phyloP scores from a whole-genome alignment of 1,140 invertebrate species.

The Olivierus martensii region DNA sequence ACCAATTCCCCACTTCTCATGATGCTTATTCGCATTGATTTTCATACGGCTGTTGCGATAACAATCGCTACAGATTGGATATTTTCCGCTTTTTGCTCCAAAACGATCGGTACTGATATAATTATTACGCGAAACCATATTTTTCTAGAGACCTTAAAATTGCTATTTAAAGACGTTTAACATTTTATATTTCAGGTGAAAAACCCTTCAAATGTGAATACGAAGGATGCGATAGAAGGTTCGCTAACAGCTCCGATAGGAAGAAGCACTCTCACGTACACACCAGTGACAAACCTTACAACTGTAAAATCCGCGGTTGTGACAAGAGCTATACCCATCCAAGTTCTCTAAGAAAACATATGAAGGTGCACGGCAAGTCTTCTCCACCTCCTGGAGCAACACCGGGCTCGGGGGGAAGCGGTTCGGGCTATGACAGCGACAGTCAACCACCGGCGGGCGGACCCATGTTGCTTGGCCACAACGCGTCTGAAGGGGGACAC shows the following conservation, averaged over 20 bases:
- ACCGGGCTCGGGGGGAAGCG: slow-evolving; percentile 15
- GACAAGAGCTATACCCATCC: slow-evolving; percentile 99
- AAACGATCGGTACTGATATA: too few species aligned
- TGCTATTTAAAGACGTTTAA: slow-evolving; percentile 34
- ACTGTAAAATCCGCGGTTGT: slow-evolving; percentile 87
- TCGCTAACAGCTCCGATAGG: slow-evolving; percentile 94
- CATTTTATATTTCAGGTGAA: slow-evolving; percentile 66
- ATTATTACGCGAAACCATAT: too few species aligned
- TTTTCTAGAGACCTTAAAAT: too few species aligned
- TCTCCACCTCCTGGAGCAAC: slow-evolving; percentile 25
- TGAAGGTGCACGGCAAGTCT: slow-evolving; percentile 70
- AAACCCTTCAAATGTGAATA: slow-evolving; percentile 98
- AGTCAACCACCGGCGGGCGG: background rate
- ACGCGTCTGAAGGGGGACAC: too few species aligned
- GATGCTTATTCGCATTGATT: too few species aligned
- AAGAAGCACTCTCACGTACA: slow-evolving; percentile 99
- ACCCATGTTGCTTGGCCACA: too few species aligned
- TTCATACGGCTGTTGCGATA: too few species aligned
- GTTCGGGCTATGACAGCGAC: slow-evolving; percentile 28
- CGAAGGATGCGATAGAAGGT: slow-evolving; percentile 87
- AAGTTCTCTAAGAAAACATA: slow-evolving; percentile 89
- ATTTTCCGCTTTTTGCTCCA: too few species aligned
- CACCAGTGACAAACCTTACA: slow-evolving; percentile 97
- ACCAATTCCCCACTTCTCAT: too few species aligned
- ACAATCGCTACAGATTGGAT: too few species aligned